Percentiles rank a stretch among this genome's conserved stretches.
Evolutionary conservation across 2,797 vertebrate species (phyloP).

Genomic region (Acanthornis magna): DNA sequence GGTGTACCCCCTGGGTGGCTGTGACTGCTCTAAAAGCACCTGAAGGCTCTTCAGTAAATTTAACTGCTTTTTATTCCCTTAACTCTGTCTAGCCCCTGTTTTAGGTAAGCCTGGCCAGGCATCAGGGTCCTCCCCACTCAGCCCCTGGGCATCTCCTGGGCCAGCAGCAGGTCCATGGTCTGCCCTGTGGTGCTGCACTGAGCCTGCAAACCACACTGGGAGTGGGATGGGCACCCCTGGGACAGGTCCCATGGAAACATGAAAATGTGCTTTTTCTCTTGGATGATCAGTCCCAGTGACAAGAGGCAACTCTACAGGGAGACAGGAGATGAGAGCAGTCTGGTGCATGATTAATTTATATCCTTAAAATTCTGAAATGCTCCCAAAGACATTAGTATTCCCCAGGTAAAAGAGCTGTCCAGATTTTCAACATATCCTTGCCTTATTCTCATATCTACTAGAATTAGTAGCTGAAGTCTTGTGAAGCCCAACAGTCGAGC

Average conservation of each 20-base stretch:
- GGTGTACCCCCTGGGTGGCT: too few species aligned
- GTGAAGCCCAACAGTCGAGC: background rate
- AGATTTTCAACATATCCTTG: slow-evolving; percentile 26
- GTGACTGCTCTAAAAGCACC: too few species aligned
- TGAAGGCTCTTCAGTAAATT: too few species aligned
- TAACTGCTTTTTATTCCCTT: too few species aligned
- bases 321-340: slow-evolving; percentile 32
- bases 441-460: slow-evolving; percentile 4
- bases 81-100: too few species aligned
- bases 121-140: background rate
- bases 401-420: background rate
- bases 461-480: slow-evolving; percentile 24
- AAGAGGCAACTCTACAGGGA: background rate
- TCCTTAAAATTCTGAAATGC: slow-evolving; percentile 31
- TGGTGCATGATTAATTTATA: slow-evolving; percentile 40
- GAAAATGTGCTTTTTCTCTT: background rate
- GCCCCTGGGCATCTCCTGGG: background rate
- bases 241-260: background rate
- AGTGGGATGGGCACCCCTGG: background rate
- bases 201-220: background rate
- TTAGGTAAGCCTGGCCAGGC: too few species aligned
- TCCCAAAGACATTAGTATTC: slow-evolving; percentile 19
- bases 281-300: background rate
- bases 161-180: background rate
- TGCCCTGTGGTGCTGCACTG: background rate